Evolutionary conservation across 2,797 vertebrate genomes (phyloP), one percentile per base, ranked within the genome.

Genomic region (Heteromormyrus szaboi): DNA sequence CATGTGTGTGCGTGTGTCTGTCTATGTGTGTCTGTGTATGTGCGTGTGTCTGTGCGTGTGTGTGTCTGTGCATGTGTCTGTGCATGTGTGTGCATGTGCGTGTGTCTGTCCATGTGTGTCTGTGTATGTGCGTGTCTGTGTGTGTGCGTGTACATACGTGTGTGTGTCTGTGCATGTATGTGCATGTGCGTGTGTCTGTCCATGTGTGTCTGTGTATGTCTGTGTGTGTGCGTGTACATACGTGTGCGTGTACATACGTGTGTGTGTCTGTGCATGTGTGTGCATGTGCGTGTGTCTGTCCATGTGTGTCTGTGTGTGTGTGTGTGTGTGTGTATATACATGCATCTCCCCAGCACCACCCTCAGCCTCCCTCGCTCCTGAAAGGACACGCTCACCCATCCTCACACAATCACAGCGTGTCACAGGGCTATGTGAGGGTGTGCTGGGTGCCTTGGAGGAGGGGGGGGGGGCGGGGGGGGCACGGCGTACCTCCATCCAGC

Each of bases 401-500:
- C 56, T 59, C 19, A 59, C 56, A 59, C 6, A 89, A 88, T 91
- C 91, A 87, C 91, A 86, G 86, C 79, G 17, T 6, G 37, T 81
- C 6, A 0, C 37, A 79, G 14, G 33, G 72, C 29, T 33, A 17
- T 41, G 37, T 14, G 5, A 79, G 76, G 76, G 19, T 33, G 33
- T 81, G 76, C 29, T 7, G 9, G 14, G 37, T 41, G 29, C 29
- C 37, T 44, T 19, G 25, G 29, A 46, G 37, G 29, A 9, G 2
- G 6, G 37, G 19, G 68, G 14, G 12, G 68, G 29, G 33, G 1
- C 0, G 11, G 72, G 33, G 37, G 29, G 14, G 89, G 92, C 93
- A 93, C 92, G 92, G 90, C 91, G 87, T 14, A 48, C 90, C 92
- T 93, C 93, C 92, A 91, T 93, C 93, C 92, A 89, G 86, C 84